Evolutionary conservation across 2,888 invertebrate species (phyloP).

Genomic region (Phengaris arion): DNA sequence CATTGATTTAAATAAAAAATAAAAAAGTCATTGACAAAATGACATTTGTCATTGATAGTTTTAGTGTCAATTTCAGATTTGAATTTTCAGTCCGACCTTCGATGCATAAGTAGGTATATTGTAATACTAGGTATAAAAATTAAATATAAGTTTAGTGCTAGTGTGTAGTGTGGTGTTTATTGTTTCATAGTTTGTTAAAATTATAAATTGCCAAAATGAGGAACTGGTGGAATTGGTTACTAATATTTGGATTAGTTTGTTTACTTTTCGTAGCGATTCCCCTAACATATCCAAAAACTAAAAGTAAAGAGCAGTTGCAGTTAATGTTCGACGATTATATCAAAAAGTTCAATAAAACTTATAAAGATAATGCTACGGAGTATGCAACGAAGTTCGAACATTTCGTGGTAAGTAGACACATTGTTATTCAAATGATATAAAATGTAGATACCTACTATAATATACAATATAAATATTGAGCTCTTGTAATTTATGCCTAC

Average conservation of each 20-base stretch:
- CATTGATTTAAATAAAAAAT: too few relatives aligned
- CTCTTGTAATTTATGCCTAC: too few relatives aligned
- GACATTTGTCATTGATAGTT: too few relatives aligned
- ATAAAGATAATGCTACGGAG: conserved; percentile 66
- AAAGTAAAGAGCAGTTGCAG: conserved; percentile 50
- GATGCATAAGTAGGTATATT: too few relatives aligned
- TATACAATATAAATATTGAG: too few relatives aligned
- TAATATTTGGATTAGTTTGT: conserved; percentile 56
- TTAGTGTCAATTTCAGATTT: too few relatives aligned
- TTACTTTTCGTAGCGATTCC: conserved; percentile 66
- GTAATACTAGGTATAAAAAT: not conserved
- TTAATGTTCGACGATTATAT: conserved; percentile 74
- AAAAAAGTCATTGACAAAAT: not conserved
- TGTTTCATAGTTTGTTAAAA: conserved; percentile 28
- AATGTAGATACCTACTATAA: too few relatives aligned
- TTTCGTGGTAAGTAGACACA: conserved; percentile 71
- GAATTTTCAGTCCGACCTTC: conserved; percentile 30
- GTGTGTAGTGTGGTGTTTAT: not conserved
- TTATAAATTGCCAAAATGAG: conserved; percentile 50
- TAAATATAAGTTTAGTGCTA: conserved; percentile 5
- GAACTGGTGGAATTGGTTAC: conserved; percentile 70
- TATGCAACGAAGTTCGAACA: conserved; percentile 71
- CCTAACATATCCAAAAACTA: conserved; percentile 47
- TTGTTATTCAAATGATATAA: conserved; percentile 5
- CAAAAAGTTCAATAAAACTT: conserved; percentile 77